Conservation (phyloP, 2,797 vertebrate genomes). For the Apogon talboti region DNA sequence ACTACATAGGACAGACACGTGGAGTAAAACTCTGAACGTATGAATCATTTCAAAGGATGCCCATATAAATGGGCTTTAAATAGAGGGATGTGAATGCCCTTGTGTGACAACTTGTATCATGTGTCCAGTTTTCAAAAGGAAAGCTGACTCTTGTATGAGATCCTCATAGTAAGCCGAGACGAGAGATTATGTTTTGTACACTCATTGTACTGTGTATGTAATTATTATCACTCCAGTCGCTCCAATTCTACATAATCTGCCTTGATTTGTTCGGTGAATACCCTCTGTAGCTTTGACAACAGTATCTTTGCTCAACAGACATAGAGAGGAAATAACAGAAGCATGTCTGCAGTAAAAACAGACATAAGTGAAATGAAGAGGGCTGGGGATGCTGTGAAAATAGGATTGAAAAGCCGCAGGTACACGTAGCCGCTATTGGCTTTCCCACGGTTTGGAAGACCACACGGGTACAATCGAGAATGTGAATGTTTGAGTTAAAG, state of each 20-base stretch:
- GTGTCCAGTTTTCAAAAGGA: no score
- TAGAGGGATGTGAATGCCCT: no score
- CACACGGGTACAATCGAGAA: constrained; percentile 17
- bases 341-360: constrained; percentile 14
- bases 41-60: constrained; percentile 7
- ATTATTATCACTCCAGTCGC: constrained; percentile 25
- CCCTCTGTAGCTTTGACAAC: constrained; percentile 22
- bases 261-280: constrained; percentile 35
- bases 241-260: constrained; percentile 30
- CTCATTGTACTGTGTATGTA: constrained; percentile 40
- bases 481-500: constrained; percentile 35
- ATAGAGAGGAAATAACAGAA: constrained; percentile 26
- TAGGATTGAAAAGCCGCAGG: constrained; percentile 6
- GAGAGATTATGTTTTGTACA: constrained; percentile 39
- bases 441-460: constrained; percentile 6
- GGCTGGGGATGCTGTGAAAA: constrained; percentile 6
- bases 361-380: constrained; percentile 2
- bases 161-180: neutral
- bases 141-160: neutral
- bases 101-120: no score
- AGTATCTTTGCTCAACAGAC: constrained; percentile 35
- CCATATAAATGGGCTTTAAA: neutral
- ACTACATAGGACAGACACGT: constrained; percentile 17
- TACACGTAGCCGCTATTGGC: neutral
- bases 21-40: neutral